Conservation (phyloP, 2,113 vertebrate species). For the Podarcis raffonei region DNA sequence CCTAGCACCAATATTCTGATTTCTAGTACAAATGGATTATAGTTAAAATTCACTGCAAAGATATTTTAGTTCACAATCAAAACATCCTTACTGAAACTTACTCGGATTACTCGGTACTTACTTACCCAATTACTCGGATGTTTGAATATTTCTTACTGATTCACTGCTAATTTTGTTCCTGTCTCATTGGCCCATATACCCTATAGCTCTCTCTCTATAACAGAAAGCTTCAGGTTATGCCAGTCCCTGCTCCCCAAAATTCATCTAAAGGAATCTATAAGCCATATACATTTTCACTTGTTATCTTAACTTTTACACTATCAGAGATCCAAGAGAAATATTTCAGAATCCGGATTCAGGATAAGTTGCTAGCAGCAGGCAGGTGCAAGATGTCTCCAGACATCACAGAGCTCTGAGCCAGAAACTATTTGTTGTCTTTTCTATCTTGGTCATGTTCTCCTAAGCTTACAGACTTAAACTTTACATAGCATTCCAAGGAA, state of each 20-base stretch:
- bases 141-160: neutral
- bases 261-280: neutral
- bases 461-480: neutral
- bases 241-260: neutral
- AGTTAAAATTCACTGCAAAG: neutral
- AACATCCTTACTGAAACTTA: neutral
- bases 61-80: neutral
- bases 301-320: neutral
- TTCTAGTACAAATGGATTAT: neutral
- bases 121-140: neutral
- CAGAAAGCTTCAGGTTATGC: neutral
- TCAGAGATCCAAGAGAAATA: neutral
- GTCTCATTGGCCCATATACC: neutral
- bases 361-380: neutral
- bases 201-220: neutral
- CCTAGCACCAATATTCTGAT: neutral
- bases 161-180: neutral
- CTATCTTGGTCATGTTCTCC: neutral
- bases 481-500: neutral
- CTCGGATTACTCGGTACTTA: too few species aligned
- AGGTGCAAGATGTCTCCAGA: neutral
- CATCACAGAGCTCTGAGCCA: neutral
- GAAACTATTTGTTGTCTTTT: neutral
- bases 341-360: neutral
- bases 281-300: neutral